phyloP scores from a whole-genome alignment of 2,113 vertebrate species.

The Megaleporinus macrocephalus region DNA sequence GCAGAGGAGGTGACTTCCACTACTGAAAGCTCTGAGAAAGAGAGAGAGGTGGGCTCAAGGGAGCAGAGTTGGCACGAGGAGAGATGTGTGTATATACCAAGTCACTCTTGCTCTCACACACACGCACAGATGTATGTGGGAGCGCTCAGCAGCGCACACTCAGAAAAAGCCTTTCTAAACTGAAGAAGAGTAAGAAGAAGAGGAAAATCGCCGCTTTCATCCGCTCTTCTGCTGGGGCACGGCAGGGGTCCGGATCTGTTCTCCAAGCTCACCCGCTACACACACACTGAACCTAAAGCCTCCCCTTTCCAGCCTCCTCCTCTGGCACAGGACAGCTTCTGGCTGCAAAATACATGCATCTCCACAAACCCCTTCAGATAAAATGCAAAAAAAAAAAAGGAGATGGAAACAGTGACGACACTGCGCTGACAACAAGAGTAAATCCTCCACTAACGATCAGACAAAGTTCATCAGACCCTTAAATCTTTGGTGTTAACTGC shows the following conservation, averaged over 20 bases:
- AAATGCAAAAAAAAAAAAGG: too few relatives aligned
- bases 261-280: conserved; percentile 3
- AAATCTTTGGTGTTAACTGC: not conserved
- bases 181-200: conserved; percentile 66
- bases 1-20: conserved; percentile 82
- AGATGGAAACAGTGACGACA: not conserved
- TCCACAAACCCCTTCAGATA: not conserved
- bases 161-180: conserved; percentile 73
- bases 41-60: conserved; percentile 73
- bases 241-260: conserved; percentile 22
- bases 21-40: conserved; percentile 72
- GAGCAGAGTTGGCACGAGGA: conserved; percentile 70
- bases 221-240: conserved; percentile 64
- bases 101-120: not conserved
- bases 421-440: too few relatives aligned
- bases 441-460: too few relatives aligned
- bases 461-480: not conserved
- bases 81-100: conserved; percentile 34
- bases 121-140: not conserved
- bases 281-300: not conserved
- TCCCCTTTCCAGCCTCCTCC: not conserved
- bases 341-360: not conserved
- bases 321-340: not conserved
- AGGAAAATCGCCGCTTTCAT: conserved; percentile 79
- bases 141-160: conserved; percentile 40